Percentiles rank a stretch among this genome's conserved stretches.
phyloP scores from a whole-genome alignment of 2,888 invertebrate species.

The Metopia argyrocephala region DNA sequence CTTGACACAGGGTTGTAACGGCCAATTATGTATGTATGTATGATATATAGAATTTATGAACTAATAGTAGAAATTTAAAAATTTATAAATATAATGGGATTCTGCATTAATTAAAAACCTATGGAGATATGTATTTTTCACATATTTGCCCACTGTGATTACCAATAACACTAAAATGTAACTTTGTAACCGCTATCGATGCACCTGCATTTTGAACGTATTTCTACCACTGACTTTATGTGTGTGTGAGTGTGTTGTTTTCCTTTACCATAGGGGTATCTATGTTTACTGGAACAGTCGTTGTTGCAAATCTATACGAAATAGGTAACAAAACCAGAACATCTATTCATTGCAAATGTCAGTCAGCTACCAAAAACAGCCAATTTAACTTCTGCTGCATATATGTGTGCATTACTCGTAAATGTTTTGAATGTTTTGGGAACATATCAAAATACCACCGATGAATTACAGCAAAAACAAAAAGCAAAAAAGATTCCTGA shows the following conservation, averaged over 20 bases:
- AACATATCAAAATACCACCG: constrained; percentile 58
- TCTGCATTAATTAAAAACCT: too few species aligned
- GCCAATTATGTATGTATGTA: too few species aligned
- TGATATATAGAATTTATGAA: too few species aligned
- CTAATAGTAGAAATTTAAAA: too few species aligned
- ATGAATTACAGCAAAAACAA: constrained; percentile 38
- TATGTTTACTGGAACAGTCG: constrained; percentile 15
- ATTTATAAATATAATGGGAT: too few species aligned
- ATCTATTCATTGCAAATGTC: constrained; percentile 55
- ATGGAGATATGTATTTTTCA: too few species aligned
- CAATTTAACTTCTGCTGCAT: neutral
- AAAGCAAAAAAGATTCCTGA: neutral
- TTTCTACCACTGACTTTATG: constrained; percentile 38
- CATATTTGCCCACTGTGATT: too few species aligned
- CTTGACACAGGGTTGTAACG: too few species aligned
- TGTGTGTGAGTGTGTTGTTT: constrained; percentile 20
- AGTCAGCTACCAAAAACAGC: constrained; percentile 51
- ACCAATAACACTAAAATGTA: constrained; percentile 36
- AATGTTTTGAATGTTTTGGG: too few species aligned
- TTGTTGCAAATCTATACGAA: constrained; percentile 33
- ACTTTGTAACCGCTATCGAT: constrained; percentile 47
- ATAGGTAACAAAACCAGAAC: constrained; percentile 57
- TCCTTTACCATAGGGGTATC: constrained; percentile 12
- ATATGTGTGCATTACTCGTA: constrained; percentile 4
- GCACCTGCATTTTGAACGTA: constrained; percentile 61